Base-by-base conservation (phyloP, 2,888 invertebrate species). In the Smittia aterrima region DNA sequence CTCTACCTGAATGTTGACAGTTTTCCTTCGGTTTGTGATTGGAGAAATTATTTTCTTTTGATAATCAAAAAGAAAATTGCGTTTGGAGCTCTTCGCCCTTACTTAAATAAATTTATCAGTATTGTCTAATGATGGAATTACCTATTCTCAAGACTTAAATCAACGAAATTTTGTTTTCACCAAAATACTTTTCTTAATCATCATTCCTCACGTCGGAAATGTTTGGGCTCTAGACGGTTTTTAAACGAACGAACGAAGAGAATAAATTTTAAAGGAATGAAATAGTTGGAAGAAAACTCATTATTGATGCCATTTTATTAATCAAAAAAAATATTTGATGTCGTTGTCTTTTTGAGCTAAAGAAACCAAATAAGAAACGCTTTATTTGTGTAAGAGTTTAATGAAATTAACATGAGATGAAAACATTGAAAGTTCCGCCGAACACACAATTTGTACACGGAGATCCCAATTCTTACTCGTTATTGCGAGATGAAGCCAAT, bases 381-480 rank as follows among this genome's bases (percentile, higher is more conserved):
- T 72, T 72, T 72, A 62, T 72, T 72, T 72, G 62, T 72, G 22
- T 72, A 72, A 72, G 58, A 71, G n/a, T 38, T 22, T 38, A 72
- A 72, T 32, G 38, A 54, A 32, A 11, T 16, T 53, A 32, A 67
- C n/a, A 25, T 32, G 47, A 16, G 53, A 70, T 38, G 25, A 70
- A 11, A 58, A n/a, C 11, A 16, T 47, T n/a, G 11, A 16, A 11
- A n/a, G n/a, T 47, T 11, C 16, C 16, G 11, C 47, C 47, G 16
- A 47, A 47, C 2, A 47, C 11, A 3, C 7, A 47, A 32, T 32
- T 32, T 32, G 32, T 32, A 32, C 32, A 32, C 32, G 32, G 4
- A 32, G 9, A 32, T 32, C 32, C 4, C 3, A 32, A 32, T 32
- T 32, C 32, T 32, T 3, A 6, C 32, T 32, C 32, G 32, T 32